Evolutionary conservation across 2,888 invertebrate genomes (phyloP).

Genomic region (Erynnis tages): DNA sequence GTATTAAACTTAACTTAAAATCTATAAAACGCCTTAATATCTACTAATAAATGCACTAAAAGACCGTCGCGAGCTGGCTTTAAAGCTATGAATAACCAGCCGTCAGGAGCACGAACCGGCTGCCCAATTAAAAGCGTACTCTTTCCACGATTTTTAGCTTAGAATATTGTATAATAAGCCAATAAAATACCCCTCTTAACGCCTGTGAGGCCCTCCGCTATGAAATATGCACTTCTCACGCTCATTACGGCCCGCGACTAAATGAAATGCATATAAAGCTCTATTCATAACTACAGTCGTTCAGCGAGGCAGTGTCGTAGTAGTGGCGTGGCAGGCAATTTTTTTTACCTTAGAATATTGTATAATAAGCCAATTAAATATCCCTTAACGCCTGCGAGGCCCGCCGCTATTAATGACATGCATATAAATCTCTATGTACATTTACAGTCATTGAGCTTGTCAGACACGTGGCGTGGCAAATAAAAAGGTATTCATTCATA

Average conservation of each 20-base stretch:
- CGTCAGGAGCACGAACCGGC: constrained; percentile 75
- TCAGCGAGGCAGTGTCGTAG: too few species aligned
- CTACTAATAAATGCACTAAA: constrained; percentile 44
- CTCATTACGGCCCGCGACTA: constrained; percentile 67
- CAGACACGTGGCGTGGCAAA: too few species aligned
- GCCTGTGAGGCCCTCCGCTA: constrained; percentile 63
- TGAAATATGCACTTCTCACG: constrained; percentile 78
- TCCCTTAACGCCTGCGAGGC: constrained; percentile 74
- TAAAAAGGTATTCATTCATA: too few species aligned
- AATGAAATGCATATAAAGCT: constrained; percentile 78
- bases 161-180: constrained; percentile 82
- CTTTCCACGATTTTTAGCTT: constrained; percentile 81
- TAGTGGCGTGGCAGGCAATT: too few species aligned
- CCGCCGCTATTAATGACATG: constrained; percentile 64
- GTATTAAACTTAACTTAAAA: too few species aligned
- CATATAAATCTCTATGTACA: too few species aligned
- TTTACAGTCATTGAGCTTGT: too few species aligned
- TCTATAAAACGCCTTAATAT: constrained; percentile 9
- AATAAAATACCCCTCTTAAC: constrained; percentile 81
- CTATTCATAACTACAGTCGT: too few species aligned
- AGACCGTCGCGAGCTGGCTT: constrained; percentile 66
- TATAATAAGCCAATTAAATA: constrained; percentile 82
- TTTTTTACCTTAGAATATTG: constrained; percentile 82
- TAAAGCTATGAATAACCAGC: constrained; percentile 79
- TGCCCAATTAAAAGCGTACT: constrained; percentile 81